Conservation (phyloP, 2,797 vertebrate genomes). For the Odontamblyopus lacepedii region DNA sequence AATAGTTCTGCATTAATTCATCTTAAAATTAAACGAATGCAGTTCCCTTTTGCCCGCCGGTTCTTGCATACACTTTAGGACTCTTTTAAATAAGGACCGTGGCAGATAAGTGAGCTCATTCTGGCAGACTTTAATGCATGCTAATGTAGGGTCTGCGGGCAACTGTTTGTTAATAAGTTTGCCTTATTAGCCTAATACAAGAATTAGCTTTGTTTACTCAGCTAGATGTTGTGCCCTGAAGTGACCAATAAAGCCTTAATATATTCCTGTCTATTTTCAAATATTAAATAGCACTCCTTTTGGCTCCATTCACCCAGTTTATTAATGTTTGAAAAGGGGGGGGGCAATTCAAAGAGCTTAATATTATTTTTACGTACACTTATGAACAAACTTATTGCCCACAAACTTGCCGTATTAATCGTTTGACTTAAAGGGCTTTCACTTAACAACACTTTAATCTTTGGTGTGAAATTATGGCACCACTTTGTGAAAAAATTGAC, state of each 20-base stretch:
- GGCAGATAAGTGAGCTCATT: conserved; percentile 9
- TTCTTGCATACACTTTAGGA: neutral
- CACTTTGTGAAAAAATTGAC: too few species aligned
- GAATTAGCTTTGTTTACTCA: conserved; percentile 13
- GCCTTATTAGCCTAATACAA: conserved; percentile 14
- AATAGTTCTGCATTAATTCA: neutral
- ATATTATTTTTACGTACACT: too few species aligned
- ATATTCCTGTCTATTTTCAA: conserved; percentile 8
- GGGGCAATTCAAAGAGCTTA: neutral
- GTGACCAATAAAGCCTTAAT: conserved; percentile 13
- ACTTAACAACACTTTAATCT: too few species aligned
- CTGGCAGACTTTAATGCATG: conserved; percentile 8
- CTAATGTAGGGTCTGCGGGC: conserved; percentile 8
- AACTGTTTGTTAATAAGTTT: conserved; percentile 16
- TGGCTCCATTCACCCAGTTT: neutral
- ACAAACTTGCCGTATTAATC: too few species aligned
- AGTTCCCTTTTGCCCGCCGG: neutral
- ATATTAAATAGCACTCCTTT: neutral
- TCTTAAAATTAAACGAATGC: neutral
- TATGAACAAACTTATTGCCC: too few species aligned
- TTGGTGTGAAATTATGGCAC: too few species aligned
- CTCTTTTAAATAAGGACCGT: conserved; percentile 13
- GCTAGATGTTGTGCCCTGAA: conserved; percentile 17
- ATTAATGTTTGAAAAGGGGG: neutral
- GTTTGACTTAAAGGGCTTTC: too few species aligned